phyloP scores from a whole-genome alignment of 2,797 vertebrate genomes.

The Capromys pilorides region DNA sequence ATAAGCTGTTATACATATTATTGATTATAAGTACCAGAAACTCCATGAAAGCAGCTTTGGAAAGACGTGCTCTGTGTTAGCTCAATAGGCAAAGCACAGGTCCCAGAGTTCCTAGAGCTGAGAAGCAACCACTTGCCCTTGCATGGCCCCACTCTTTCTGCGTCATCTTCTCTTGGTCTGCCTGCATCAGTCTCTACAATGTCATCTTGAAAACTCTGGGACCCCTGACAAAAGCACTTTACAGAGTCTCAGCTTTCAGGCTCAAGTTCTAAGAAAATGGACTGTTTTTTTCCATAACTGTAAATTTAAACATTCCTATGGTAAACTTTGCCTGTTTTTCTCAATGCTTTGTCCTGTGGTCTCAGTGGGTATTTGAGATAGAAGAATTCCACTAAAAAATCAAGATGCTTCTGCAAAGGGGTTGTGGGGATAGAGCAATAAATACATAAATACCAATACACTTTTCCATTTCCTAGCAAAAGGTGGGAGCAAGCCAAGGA shows the following conservation, averaged over 20 bases:
- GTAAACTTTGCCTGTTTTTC: not conserved
- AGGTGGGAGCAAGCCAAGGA: too few species aligned
- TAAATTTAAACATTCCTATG: not conserved
- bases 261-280: not conserved
- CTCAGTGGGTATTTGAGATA: not conserved
- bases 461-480: too few species aligned
- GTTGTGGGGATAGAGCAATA: not conserved
- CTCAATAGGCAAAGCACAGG: not conserved
- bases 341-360: not conserved
- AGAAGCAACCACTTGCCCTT: not conserved
- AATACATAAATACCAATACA: not conserved
- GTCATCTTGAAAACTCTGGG: not conserved
- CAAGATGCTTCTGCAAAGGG: not conserved
- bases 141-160: accelerated
- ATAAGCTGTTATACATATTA: not conserved
- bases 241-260: not conserved
- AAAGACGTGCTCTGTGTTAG: not conserved
- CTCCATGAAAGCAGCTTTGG: not conserved
- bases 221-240: not conserved
- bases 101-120: not conserved
- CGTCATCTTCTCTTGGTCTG: not conserved
- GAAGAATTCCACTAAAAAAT: not conserved
- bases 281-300: not conserved
- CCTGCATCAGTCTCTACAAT: not conserved
- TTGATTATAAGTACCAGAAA: not conserved